Evolutionary conservation across 2,113 vertebrate genomes (phyloP), one percentile per base, ranked within the genome.

Genomic region (Oenanthe melanoleuca): DNA sequence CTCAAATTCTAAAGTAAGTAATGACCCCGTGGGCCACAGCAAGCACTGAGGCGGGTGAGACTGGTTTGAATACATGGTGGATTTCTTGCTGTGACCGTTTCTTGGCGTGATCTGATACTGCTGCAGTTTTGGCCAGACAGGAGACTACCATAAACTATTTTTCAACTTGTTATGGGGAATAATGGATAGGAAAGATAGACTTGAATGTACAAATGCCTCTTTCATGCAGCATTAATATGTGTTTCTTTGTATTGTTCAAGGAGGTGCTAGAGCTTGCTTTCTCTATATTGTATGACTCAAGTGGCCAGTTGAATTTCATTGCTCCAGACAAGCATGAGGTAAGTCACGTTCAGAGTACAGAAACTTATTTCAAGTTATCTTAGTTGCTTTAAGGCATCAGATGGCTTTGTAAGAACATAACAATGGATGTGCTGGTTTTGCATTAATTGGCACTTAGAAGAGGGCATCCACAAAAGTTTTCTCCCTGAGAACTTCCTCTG

Each of bases 291-390:
- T 99, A 99, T 42, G 99, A 99, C 97, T 99, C 99, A 1, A 99
- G 99, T 79, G 99, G 99, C 96, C 99, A 99, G 67, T 87, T 99
- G 97, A 99, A 99, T 98, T 99, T 99, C 96, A 99, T 99, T 26
- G 99, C 99, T 97, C 99, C 99, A 81, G 99, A 99, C 97, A 99
- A 99, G 95, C 99, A 99, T n/a, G 99, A 99, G 99, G 99, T 99
- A 98, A 99, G 98, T 80, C 49, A 64, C 38, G 13, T 63, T 82
- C 63, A 80, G 79, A 80, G 59, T 23, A 73, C 8, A 47, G 57
- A 77, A 90, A 57, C 57, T 91, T 80, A 52, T 65, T 50, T 77
- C 53, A 31, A 80, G 28, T 42, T 66, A 4, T 55, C 21, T 53
- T 45, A 45, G n/a, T 61, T 80, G 31, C 45, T 72, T 72, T 80